A percentile compares a stretch with the other conserved stretches of the same genome.
These are phyloP conservation scores for Nibea albiflora DNA, from an alignment of 2,113 vertebrate genomes.

Conservation along the genomic window DNA sequence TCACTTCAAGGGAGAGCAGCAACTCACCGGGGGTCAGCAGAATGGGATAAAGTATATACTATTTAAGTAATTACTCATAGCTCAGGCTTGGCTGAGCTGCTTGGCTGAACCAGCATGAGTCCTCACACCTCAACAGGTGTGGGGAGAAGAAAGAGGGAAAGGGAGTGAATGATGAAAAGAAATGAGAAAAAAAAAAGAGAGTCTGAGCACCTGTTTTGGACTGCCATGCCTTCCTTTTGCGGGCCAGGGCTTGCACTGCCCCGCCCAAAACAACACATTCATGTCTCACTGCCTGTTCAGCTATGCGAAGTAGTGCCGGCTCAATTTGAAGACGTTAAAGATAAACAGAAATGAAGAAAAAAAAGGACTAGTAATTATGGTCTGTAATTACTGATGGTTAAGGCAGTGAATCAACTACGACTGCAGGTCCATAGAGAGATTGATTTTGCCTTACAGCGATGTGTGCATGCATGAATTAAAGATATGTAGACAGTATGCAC, in stretches of 20 bases:
- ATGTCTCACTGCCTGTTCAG: conserved; percentile 61
- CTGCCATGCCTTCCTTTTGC: conserved; percentile 51
- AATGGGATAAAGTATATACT: conserved; percentile 50
- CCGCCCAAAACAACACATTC: conserved; percentile 59
- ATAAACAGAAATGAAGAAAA: conserved; percentile 23
- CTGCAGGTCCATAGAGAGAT: not conserved
- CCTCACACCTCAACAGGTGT: conserved; percentile 77
- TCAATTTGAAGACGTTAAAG: conserved; percentile 50
- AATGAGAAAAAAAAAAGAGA: conserved; percentile 27
- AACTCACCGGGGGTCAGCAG: not conserved
- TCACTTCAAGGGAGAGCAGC: conserved; percentile 63
- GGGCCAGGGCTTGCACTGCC: conserved; percentile 61
- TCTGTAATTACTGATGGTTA: conserved; percentile 29
- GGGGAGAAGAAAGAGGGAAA: conserved; percentile 58
- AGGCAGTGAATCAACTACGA: conserved; percentile 13
- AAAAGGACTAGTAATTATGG: conserved; percentile 18
- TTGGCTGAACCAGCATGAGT: conserved; percentile 58
- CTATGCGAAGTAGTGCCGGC: conserved; percentile 53
- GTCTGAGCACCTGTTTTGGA: conserved; percentile 77
- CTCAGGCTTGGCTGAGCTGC: conserved; percentile 38
- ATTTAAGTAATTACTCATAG: conserved; percentile 64
- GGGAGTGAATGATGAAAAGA: conserved; percentile 61
- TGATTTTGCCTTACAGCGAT: not conserved
- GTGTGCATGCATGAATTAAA: not conserved
- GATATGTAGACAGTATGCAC: not conserved